A percentile compares a stretch with the other conserved stretches of the same genome.
Evolutionary conservation across 2,113 vertebrate species (phyloP).

Genomic region (Anthoscopus minutus): DNA sequence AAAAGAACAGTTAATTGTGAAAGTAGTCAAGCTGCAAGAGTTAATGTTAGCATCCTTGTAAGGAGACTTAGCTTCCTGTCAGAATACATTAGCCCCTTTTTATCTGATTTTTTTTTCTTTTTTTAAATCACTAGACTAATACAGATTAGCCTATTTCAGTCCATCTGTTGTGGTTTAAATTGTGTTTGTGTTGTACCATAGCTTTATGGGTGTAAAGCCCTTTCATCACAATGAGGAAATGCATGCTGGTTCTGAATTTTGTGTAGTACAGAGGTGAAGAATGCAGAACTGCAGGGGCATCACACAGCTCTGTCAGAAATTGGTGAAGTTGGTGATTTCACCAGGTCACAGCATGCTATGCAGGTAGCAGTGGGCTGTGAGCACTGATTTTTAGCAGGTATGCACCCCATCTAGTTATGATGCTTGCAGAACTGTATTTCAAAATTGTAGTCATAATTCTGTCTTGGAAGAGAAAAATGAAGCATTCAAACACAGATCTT

Average conservation of each 20-base stretch:
- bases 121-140: slow-evolving; percentile 73
- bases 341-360: background rate
- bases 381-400: background rate
- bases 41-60: slow-evolving; percentile 60
- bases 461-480: background rate
- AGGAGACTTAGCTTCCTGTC: slow-evolving; percentile 74
- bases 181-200: slow-evolving; percentile 27
- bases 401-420: background rate
- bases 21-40: slow-evolving; percentile 31
- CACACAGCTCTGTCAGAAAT: background rate
- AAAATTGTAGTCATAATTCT: background rate
- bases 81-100: slow-evolving; percentile 69
- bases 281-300: background rate
- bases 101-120: slow-evolving; percentile 48
- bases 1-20: slow-evolving; percentile 32
- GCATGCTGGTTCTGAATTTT: background rate
- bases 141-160: slow-evolving; percentile 70
- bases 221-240: slow-evolving; percentile 19
- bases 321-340: background rate
- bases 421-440: background rate
- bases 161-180: slow-evolving; percentile 56
- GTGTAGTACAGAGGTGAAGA: background rate
- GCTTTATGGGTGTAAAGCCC: slow-evolving; percentile 30
- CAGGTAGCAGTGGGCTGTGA: background rate
- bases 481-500: background rate